Conservation (phyloP, 2,888 invertebrate genomes). For the Odontomyia ornata region DNA sequence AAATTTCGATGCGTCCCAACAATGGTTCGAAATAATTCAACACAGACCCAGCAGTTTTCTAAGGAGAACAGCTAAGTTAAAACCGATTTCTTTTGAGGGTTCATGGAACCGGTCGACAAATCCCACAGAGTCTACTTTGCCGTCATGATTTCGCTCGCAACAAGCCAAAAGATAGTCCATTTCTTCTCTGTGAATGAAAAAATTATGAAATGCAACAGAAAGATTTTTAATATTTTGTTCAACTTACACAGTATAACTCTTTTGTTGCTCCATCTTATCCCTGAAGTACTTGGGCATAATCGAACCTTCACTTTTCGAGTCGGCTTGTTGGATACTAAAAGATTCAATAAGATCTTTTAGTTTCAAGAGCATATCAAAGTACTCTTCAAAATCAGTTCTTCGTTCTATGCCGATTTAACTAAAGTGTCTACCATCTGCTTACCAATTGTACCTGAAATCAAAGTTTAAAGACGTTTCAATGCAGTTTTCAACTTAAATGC, state of each 20-base stretch:
- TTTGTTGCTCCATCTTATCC: conserved; percentile 98
- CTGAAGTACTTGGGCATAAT: conserved; percentile 98
- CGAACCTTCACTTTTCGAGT: conserved; percentile 96
- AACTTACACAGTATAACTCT: conserved; percentile 95
- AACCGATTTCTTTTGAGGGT: conserved; percentile 98
- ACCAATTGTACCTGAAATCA: conserved; percentile 86
- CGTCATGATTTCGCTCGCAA: conserved; percentile 98
- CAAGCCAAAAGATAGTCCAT: conserved; percentile 98
- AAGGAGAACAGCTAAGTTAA: conserved; percentile 96
- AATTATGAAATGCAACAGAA: neutral
- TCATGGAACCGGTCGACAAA: conserved; percentile 99
- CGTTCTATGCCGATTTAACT: conserved; percentile 97
- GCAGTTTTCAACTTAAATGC: neutral
- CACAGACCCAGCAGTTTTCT: conserved; percentile 96
- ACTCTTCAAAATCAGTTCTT: conserved; percentile 96
- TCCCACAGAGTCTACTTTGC: conserved; percentile 97
- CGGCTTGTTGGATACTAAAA: conserved; percentile 92
- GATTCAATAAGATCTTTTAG: conserved; percentile 93
- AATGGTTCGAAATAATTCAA: conserved; percentile 98
- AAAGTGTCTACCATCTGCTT: conserved; percentile 99
- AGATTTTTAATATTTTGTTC: no score
- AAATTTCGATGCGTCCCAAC: conserved; percentile 97
- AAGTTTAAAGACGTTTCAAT: neutral
- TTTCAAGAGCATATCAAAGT: conserved; percentile 99
- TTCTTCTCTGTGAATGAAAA: conserved; percentile 80